Evolutionary conservation across 2,797 vertebrate species (phyloP).

Genomic region (Oryzias sinensis): DNA sequence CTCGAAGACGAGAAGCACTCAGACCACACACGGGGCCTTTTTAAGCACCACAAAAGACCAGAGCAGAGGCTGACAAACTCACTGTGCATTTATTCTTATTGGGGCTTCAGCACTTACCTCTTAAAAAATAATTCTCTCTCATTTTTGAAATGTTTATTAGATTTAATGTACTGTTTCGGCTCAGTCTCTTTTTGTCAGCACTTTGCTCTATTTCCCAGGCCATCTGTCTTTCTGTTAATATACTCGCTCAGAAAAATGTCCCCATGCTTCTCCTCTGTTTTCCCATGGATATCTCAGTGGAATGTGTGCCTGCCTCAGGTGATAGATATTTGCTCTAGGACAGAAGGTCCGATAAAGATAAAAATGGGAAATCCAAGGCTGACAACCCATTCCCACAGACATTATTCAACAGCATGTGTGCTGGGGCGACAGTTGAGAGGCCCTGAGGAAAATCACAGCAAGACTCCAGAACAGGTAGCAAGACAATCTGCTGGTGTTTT

Average conservation of each 20-base stretch:
- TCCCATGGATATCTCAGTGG: conserved; percentile 58
- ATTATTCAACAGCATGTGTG: conserved; percentile 34
- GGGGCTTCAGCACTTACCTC: conserved; percentile 34
- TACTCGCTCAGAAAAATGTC: conserved; percentile 46
- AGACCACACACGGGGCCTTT: conserved; percentile 74
- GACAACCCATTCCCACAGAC: conserved; percentile 51
- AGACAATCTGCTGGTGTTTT: conserved; percentile 28
- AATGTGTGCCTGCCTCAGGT: conserved; percentile 69
- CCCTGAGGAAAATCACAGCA: conserved; percentile 46
- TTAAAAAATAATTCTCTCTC: conserved; percentile 11
- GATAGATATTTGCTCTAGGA: conserved; percentile 65
- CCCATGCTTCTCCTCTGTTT: conserved; percentile 33
- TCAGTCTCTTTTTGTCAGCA: background rate
- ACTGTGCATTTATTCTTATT: conserved; percentile 38
- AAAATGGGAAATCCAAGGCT: conserved; percentile 26
- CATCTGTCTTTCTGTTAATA: conserved; percentile 22
- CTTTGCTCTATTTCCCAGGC: conserved; percentile 11
- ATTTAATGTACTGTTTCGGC: conserved; percentile 21
- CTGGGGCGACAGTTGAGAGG: conserved; percentile 27
- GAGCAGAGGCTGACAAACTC: conserved; percentile 41
- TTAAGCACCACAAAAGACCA: conserved; percentile 59
- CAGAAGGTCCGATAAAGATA: conserved; percentile 31
- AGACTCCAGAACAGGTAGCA: conserved; percentile 33
- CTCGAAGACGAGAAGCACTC: conserved; percentile 57
- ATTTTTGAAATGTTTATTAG: conserved; percentile 8